Conservation (phyloP, 2,113 vertebrate genomes). For the Gyps fulvus region DNA sequence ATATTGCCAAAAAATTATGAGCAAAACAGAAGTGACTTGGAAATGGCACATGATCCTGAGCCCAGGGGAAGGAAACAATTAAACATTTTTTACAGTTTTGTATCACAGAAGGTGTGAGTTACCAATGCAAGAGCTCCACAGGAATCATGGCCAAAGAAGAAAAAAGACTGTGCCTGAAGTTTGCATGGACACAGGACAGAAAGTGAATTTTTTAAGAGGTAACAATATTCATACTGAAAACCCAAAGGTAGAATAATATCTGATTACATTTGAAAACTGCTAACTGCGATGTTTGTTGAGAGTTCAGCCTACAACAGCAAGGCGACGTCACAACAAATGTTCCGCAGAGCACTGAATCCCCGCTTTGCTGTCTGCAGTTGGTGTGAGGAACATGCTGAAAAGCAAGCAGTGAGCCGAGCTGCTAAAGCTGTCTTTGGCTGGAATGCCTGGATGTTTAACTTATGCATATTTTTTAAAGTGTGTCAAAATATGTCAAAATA, state of each 20-base stretch:
- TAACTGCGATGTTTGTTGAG: neutral
- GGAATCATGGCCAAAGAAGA: neutral
- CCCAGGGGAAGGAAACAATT: neutral
- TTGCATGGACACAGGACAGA: neutral
- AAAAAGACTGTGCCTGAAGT: neutral
- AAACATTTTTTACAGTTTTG: neutral
- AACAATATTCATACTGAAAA: conserved; percentile 13
- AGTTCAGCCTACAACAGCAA: neutral
- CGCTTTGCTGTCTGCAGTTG: neutral
- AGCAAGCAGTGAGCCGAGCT: neutral
- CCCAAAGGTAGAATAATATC: neutral
- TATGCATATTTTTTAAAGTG: neutral
- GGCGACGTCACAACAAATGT: neutral
- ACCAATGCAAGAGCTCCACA: neutral
- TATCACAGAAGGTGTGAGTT: neutral
- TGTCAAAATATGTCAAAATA: neutral
- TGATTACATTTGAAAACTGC: neutral
- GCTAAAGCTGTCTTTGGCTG: neutral
- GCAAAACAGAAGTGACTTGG: neutral
- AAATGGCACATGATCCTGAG: neutral
- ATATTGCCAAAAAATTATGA: neutral
- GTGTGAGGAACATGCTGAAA: neutral
- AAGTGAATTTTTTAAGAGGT: neutral
- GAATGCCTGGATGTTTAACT: neutral
- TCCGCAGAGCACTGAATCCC: neutral